Base-by-base conservation (phyloP, 2,113 vertebrate species). In the Sinosuthora webbiana region DNA sequence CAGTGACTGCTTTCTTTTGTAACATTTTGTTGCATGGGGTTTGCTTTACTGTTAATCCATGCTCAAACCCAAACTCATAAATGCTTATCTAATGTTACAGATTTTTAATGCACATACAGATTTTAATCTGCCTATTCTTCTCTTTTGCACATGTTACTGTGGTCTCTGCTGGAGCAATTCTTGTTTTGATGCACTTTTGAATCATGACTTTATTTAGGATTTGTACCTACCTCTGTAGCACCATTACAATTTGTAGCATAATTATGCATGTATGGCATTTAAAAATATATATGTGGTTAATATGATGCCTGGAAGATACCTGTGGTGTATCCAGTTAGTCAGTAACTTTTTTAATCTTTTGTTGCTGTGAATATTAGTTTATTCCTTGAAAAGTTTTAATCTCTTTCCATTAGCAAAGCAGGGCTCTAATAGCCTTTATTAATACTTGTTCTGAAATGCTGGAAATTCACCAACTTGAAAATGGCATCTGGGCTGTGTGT, bases 41-140 rank as follows among this genome's bases (percentile, higher is more conserved):
- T 97, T 95, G 39, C 68, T 96, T 97, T 93, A 68, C 77, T 87
- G 39, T 89, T 96, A 83, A 55, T 89, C 69, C 57, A 70, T 31
- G 89, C 42, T 81, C 30, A 67, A 77, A 84, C 50, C 21, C 45
- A 52, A 45, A 39, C 33, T 92, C 11, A 1, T 74, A 87, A 79
- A 86, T 93, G 79, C 73, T 74, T 88, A 65, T 85, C 44, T 41
- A 50, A 56, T 80, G 33, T 35, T 95, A 52, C 30, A 83, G 49
- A 9, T 57, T 87, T 95, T 95, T 81, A 94, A 83, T 87, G 33
- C 23, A 44, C 9, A 9, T 52, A 49, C 16, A 10, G 27, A 62
- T 91, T 50, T n/a, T 78, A 52, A 81, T 64, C 73, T 68, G 19
- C 63, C n/a, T 86, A 12, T 35, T 55, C 33, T 82, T 60, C 57